Evolutionary conservation across 2,888 invertebrate species (phyloP).

Genomic region (Lymantria dispar): DNA sequence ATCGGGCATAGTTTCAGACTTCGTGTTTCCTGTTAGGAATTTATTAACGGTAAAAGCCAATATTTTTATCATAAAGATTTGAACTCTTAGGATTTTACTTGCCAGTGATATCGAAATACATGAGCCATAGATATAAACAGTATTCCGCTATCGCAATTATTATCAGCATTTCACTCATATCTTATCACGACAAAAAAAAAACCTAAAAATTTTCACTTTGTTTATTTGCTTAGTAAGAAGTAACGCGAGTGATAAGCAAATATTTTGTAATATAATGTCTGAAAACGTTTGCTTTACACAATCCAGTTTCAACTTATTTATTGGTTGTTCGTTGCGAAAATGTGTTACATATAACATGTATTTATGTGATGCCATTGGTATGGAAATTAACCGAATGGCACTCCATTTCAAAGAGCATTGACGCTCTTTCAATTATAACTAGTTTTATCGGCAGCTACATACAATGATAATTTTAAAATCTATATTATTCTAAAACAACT

Average conservation of each 20-base stretch:
- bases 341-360: conserved; percentile 33
- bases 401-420: conserved; percentile 9
- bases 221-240: conserved; percentile 61
- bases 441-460: no score
- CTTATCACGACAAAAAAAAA: conserved; percentile 50
- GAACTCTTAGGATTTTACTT: no score
- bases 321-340: conserved; percentile 49
- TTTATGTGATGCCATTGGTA: conserved; percentile 50
- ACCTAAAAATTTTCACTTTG: conserved; percentile 60
- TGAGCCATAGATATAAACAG: conserved; percentile 1
- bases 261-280: conserved; percentile 62
- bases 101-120: no score
- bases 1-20: no score
- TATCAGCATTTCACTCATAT: conserved; percentile 69
- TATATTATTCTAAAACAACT: no score
- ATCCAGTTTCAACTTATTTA: conserved; percentile 40
- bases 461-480: no score
- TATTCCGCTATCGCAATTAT: conserved; percentile 30
- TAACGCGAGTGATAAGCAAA: conserved; percentile 57
- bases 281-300: conserved; percentile 51
- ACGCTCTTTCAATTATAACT: background rate
- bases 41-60: background rate
- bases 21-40: no score
- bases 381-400: conserved; percentile 47
- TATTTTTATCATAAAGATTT: background rate